Percentiles rank a stretch among this genome's conserved stretches.
These are phyloP conservation scores for Furcula furcula DNA, from an alignment of 2,888 invertebrate species.

Conservation along the genomic window DNA sequence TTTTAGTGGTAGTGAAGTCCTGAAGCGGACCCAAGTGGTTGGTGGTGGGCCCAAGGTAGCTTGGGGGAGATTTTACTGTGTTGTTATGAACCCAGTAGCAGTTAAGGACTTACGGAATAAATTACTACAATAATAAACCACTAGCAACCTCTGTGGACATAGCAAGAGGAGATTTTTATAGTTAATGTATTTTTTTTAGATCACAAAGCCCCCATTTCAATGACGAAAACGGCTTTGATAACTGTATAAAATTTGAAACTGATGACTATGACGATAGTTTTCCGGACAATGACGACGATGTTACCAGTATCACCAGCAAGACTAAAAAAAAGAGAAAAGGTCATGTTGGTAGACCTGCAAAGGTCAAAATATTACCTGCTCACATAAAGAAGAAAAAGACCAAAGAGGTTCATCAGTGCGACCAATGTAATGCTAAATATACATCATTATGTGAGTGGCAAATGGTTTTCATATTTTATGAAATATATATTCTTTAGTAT, in stretches of 20 bases:
- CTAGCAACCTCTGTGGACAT: no score
- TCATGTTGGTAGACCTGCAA: constrained; percentile 18
- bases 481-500: no score
- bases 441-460: constrained; percentile 51
- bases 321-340: constrained; percentile 27
- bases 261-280: constrained; percentile 41
- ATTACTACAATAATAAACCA: no score
- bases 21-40: no score
- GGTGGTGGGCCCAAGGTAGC: no score
- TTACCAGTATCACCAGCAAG: constrained; percentile 22
- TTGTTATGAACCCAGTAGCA: no score
- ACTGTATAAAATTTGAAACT: constrained; percentile 40
- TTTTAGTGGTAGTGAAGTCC: no score
- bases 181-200: no score
- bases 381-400: constrained; percentile 30
- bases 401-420: constrained; percentile 60
- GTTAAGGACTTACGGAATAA: no score
- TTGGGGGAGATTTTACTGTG: no score
- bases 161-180: no score
- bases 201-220: constrained; percentile 46
- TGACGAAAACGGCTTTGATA: constrained; percentile 44
- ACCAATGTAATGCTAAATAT: constrained; percentile 66
- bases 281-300: constrained; percentile 34
- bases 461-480: no score
- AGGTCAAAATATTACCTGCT: constrained; percentile 30